Evolutionary conservation across 2,888 invertebrate genomes (phyloP), one percentile per base, ranked within the genome.

Genomic region (Cataglyphis livida): DNA sequence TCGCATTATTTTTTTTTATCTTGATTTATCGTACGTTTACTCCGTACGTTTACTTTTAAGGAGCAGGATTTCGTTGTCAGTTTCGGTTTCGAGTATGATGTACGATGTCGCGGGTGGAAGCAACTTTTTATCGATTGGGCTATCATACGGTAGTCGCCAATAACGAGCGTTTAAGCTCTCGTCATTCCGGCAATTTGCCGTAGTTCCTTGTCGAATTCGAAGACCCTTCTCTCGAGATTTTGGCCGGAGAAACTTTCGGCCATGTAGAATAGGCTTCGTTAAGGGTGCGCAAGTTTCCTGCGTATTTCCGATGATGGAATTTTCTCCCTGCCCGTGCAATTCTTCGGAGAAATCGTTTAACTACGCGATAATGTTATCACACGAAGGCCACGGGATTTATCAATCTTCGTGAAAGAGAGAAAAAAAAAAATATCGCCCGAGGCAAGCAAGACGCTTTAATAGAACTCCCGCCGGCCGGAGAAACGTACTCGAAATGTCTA

Each of bases 1-100:
- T 83, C 35, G 64, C 54, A 48, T 87, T 86, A 85, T 74, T 73
- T 87, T 74, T 73, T 75, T 81, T 64, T 21, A 79, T 83, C 81
- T 84, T 89, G 89, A 88, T 88, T 88, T 89, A 88, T 88, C 87
- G 81, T 84, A 59, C n/a, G n/a, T n/a, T n/a, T n/a, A n/a, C 83
- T 73, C 82, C 84, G 78, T 87, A 87, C 85, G 88, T 75, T 82
- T 64, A 84, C 74, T 82, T 84, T 82, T 79, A 61, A 71, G 51
- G 51, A 70, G 51, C 44, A 54, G 84, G 82, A 79, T 88, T 85
- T 87, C 82, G 84, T 88, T 89, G 88, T 88, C 89, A 88, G 88
- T 87, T 88, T 88, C 85, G 88, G 82, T 88, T 87, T 87, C 88
- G 88, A 82, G 65, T 83, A 88, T 89, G 88, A 88, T 87, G 84